phyloP scores from a whole-genome alignment of 2,888 invertebrate species.

The Coelopa pilipes region DNA sequence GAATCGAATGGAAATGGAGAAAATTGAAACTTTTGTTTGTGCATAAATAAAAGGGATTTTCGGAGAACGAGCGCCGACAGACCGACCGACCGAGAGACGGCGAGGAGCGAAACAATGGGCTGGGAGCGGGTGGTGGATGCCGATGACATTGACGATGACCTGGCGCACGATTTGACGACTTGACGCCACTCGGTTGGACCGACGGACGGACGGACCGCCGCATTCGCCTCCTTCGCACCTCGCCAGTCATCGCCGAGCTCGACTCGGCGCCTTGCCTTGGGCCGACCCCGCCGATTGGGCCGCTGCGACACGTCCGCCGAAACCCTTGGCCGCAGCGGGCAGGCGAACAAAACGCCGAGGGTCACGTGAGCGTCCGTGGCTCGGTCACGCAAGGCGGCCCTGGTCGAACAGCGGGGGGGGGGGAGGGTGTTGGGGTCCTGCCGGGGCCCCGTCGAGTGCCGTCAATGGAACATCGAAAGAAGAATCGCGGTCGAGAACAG shows the following conservation, averaged over 20 bases:
- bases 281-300: neutral
- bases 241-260: neutral
- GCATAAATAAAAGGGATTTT: slow-evolving; percentile 12
- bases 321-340: neutral
- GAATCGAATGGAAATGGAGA: neutral
- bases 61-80: neutral
- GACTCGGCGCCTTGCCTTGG: neutral
- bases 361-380: slow-evolving; percentile 19
- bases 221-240: too few relatives aligned
- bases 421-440: too few relatives aligned
- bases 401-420: too few relatives aligned
- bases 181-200: neutral
- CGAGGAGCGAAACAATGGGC: too few relatives aligned
- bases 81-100: too few relatives aligned
- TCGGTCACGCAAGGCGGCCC: slow-evolving; percentile 21
- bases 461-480: too few relatives aligned
- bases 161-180: neutral
- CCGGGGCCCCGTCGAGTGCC: too few relatives aligned
- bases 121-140: too few relatives aligned
- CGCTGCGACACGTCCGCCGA: neutral
- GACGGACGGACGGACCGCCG: too few relatives aligned
- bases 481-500: too few relatives aligned
- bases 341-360: slow-evolving; percentile 17
- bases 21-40: slow-evolving; percentile 18
- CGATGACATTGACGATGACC: neutral